Evolutionary conservation across 2,888 invertebrate species (phyloP), one percentile per base, ranked within the genome.

Genomic region (Incurvaria masculella): DNA sequence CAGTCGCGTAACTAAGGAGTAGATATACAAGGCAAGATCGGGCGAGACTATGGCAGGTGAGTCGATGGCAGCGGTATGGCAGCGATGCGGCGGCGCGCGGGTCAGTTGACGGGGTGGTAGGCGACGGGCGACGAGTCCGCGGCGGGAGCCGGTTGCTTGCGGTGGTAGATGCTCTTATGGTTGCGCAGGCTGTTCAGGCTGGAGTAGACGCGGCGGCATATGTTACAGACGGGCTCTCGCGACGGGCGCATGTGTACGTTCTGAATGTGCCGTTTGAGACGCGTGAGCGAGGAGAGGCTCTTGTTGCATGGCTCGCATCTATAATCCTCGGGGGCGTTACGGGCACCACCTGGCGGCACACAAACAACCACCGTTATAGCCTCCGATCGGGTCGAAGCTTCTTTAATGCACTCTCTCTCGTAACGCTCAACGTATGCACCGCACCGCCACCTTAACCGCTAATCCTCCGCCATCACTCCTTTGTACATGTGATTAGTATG

Each of bases 161-260:
- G 86, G 80, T 92, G 92, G 79, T 92, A 92, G 83, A 93, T 91
- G 75, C 91, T 91, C 85, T 91, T 91, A 84, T 92, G 92, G 82
- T 92, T 92, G 73, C 92, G 84, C 65, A 92, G 84, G 70, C 91
- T 91, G 83, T 92, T 92, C 65, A 92, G 83, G 69, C 91, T 92
- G 83, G 91, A 91, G 83, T 92, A 93, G 61, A 91, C 91, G 69
- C 92, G 88, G 76, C 91, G 91, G 83, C 92, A 93, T 71, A 92
- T 91, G 82, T 90, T 91, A 84, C 92, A 93, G 69, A 91, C 90
- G 59, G 91, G 91, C 80, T 91, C 91, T 81, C 91, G 86, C 71
- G 91, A 89, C 63, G 91, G 91, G 65, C 90, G 84, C 87, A 91
- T 90, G 81, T 92, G 92, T 64, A 91, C 91, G 81, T 92, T 91